phyloP scores from a whole-genome alignment of 64 coral and sea anemone species.

The Pocillopora damicornis region DNA sequence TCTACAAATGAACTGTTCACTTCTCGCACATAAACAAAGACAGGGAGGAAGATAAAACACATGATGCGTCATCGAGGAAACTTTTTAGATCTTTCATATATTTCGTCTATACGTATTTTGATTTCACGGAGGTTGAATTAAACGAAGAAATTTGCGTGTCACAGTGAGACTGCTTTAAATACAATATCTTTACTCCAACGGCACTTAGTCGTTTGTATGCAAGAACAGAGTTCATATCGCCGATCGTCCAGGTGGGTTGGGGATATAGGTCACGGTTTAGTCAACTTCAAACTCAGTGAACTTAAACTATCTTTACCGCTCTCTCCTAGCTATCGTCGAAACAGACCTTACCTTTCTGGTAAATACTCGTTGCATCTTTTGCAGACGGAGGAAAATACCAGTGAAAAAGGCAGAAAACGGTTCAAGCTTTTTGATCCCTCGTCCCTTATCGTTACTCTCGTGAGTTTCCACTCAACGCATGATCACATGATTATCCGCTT shows the following conservation, averaged over 20 bases:
- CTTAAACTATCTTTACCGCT: background rate
- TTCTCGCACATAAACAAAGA: too few species aligned
- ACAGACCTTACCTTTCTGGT: slow-evolving; percentile 50
- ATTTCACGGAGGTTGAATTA: too few species aligned
- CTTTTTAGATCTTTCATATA: too few species aligned
- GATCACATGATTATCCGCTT: background rate
- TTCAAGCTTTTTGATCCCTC: background rate
- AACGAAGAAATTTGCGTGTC: too few species aligned
- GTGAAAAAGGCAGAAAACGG: slow-evolving; percentile 9
- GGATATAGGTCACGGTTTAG: background rate
- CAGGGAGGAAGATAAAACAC: too few species aligned
- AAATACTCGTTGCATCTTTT: slow-evolving; percentile 64
- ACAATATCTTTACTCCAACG: background rate
- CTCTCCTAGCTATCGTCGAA: too few species aligned
- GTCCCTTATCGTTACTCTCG: too few species aligned
- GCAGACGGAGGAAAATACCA: slow-evolving; percentile 26
- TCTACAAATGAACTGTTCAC: too few species aligned
- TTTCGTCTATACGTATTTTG: too few species aligned
- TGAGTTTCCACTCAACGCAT: slow-evolving; percentile 5
- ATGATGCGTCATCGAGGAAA: too few species aligned
- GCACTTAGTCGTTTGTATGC: background rate
- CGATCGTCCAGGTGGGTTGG: background rate
- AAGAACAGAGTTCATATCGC: too few species aligned
- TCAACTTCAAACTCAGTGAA: background rate
- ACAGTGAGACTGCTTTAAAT: background rate